Conservation (phyloP, 1,140 invertebrate genomes). For the Penaeus japonicus region DNA sequence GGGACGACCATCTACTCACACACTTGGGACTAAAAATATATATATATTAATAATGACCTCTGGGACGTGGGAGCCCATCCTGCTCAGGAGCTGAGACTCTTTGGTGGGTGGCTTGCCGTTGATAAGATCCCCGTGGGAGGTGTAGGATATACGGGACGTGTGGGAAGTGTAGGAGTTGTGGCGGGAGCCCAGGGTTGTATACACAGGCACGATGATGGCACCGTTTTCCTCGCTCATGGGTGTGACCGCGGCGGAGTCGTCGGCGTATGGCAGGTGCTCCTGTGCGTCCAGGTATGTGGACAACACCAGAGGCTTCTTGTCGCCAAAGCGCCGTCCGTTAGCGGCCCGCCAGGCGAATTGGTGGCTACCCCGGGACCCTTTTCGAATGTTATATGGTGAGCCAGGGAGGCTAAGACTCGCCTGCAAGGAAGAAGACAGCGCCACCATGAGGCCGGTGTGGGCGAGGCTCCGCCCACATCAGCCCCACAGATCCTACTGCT, state of each 20-base stretch:
- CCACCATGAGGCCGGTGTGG: conserved; percentile 29
- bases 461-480: background rate
- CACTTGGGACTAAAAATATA: conserved; percentile 46
- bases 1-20: conserved; percentile 58
- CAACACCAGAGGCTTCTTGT: conserved; percentile 91
- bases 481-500: conserved; percentile 25
- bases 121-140: conserved; percentile 88
- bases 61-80: conserved; percentile 63
- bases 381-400: conserved; percentile 90
- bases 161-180: conserved; percentile 95
- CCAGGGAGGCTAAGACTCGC: conserved; percentile 95
- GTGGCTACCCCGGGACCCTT: conserved; percentile 88
- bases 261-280: conserved; percentile 95
- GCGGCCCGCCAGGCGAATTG: conserved; percentile 89
- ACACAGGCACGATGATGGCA: conserved; percentile 89
- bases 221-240: conserved; percentile 98
- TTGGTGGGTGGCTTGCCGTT: conserved; percentile 79
- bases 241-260: conserved; percentile 96
- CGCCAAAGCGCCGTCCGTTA: conserved; percentile 73
- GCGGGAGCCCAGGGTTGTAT: conserved; percentile 74
- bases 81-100: conserved; percentile 79
- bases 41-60: conserved; percentile 58
- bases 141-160: conserved; percentile 89
- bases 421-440: conserved; percentile 70
- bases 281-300: conserved; percentile 91